phyloP scores from a whole-genome alignment of 2,797 vertebrate genomes.

The Bradypus variegatus region DNA sequence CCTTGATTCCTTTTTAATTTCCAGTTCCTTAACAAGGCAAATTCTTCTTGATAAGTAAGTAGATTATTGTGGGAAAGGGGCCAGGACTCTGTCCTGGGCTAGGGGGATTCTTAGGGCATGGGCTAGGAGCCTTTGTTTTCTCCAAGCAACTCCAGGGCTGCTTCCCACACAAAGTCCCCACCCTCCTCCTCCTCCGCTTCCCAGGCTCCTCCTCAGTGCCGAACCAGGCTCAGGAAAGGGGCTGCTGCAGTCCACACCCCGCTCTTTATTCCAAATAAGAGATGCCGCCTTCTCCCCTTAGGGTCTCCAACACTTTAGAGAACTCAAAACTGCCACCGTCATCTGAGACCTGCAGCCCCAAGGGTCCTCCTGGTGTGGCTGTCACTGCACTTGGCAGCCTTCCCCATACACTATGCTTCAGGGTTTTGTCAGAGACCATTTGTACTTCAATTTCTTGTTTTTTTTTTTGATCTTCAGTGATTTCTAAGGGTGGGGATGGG shows the following conservation, averaged over 20 bases:
- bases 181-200: neutral
- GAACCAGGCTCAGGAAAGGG: neutral
- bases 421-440: neutral
- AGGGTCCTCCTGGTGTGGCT: neutral
- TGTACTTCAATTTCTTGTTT: neutral
- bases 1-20: neutral
- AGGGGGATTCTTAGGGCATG: neutral
- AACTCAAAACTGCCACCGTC: neutral
- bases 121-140: neutral
- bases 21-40: neutral
- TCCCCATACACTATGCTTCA: neutral
- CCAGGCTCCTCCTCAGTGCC: neutral
- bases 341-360: neutral
- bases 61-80: neutral
- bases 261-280: neutral
- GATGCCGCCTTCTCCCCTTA: neutral
- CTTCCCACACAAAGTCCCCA: neutral
- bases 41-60: neutral
- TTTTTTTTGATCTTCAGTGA: neutral
- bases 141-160: neutral
- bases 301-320: neutral
- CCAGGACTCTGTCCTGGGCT: neutral
- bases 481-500: neutral
- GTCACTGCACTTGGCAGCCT: neutral
- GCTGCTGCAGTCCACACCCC: neutral